Conservation (phyloP, 2,797 vertebrate genomes). For the Urophycis tenuis region DNA sequence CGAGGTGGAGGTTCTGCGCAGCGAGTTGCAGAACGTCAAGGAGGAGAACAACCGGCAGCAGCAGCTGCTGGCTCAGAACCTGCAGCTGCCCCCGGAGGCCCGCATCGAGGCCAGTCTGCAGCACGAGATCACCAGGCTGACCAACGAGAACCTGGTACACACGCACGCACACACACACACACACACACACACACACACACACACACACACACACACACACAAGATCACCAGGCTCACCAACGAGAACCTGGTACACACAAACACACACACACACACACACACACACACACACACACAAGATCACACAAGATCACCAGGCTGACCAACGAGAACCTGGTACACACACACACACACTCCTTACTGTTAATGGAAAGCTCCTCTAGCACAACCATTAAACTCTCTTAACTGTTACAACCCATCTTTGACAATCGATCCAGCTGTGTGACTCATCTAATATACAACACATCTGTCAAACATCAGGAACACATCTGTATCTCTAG, state of each 20-base stretch:
- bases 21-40: conserved; percentile 91
- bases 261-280: not conserved
- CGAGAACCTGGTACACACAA: no score
- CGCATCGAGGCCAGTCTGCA: conserved; percentile 96
- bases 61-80: conserved; percentile 93
- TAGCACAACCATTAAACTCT: no score
- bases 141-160: conserved; percentile 88
- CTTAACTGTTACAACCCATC: no score
- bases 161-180: not conserved
- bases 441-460: no score
- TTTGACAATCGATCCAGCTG: no score
- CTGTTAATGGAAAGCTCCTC: no score
- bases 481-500: no score
- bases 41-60: conserved; percentile 97
- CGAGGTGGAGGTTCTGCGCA: conserved; percentile 80
- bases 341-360: no score
- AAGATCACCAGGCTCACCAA: no score
- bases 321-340: no score
- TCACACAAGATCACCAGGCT: not conserved
- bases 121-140: conserved; percentile 95
- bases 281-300: no score
- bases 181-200: not conserved
- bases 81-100: conserved; percentile 94
- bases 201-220: not conserved
- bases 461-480: no score